phyloP scores from a whole-genome alignment of 2,113 vertebrate species.

The Cavia porcellus region DNA sequence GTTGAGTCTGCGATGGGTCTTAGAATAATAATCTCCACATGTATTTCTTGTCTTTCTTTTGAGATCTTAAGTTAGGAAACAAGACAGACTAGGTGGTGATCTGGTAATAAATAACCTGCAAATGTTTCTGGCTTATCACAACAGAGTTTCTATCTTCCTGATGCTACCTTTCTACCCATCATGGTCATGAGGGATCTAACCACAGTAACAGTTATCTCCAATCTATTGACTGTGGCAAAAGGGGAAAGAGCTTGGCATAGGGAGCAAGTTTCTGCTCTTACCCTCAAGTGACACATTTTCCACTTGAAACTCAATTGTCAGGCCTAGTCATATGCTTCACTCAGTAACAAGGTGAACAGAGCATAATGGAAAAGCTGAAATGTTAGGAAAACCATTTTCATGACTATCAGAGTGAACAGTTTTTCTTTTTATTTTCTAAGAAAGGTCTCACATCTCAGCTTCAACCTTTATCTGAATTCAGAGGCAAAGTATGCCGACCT shows the following conservation, averaged over 20 bases:
- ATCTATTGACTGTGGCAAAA: not conserved
- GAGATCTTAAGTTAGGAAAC: constrained; percentile 39
- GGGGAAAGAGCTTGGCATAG: not conserved
- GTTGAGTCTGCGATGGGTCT: not conserved
- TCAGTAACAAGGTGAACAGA: not conserved
- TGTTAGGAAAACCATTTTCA: not conserved
- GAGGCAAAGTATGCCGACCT: not conserved
- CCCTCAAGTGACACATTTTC: not conserved
- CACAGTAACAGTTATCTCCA: not conserved
- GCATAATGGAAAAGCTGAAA: not conserved
- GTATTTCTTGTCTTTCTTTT: not conserved
- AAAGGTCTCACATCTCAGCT: not conserved
- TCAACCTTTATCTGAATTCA: not conserved
- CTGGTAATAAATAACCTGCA: not conserved
- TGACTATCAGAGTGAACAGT: not conserved
- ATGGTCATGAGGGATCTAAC: not conserved
- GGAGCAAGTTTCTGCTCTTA: not conserved
- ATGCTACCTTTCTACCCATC: not conserved
- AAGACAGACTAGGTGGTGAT: not conserved
- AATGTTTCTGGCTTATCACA: not conserved
- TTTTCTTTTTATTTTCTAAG: not conserved
- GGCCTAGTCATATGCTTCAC: not conserved
- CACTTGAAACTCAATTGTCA: not conserved
- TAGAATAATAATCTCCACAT: not conserved
- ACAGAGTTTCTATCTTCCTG: not conserved